Base-by-base conservation (phyloP, 1,140 invertebrate genomes). In the Drosophila ercepeae region DNA sequence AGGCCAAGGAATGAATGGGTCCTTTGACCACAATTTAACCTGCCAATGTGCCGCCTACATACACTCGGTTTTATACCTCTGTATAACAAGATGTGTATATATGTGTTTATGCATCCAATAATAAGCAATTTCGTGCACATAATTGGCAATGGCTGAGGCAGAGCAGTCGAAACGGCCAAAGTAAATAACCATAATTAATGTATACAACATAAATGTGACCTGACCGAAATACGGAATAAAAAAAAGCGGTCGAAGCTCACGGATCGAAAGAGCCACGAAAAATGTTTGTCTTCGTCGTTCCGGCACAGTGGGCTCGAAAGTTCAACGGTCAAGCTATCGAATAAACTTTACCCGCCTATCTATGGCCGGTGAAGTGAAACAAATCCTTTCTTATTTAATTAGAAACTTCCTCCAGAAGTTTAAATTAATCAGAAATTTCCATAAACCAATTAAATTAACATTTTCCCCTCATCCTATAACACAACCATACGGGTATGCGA, bases 171-270 rank as follows among this genome's bases (percentile, higher is more conserved):
- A 63, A 65, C 48, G 71, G 60, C 18, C 57, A 74, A 65, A 88
- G 82, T 70, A 86, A 86, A 86, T 88, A 86, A 82, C 82, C 77
- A 88, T 86, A 86, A 86, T 86, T 86, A 86, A 88, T 86, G 82
- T 86, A 86, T 88, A 88, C 82, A 86, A 77, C 82, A 88, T 88
- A 82, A 82, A 76, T 86, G 77, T 88, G 82, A 86, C 82, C 81
- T 84, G 82, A 86, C 68, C 73, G 25, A 82, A 82, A 82, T 88
- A 78, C 73, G 46, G 70, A 86, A 84, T 86, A 88, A 64, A 74
- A 86, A 84, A 84, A 88, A 64, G 54, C 57, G 55, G 44, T 39
- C 52, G 53, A 75, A 50, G 36, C 36, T 18, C 45, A 68, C 46
- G 34, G 36, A 54, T 41, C 44, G 60, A 36, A 60, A 50, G 9